A percentile compares a stretch with the other conserved stretches of the same genome.
These are phyloP conservation scores for Notoglanidium macrostoma DNA, from an alignment of 2,797 vertebrate species.

Conservation along the genomic window DNA sequence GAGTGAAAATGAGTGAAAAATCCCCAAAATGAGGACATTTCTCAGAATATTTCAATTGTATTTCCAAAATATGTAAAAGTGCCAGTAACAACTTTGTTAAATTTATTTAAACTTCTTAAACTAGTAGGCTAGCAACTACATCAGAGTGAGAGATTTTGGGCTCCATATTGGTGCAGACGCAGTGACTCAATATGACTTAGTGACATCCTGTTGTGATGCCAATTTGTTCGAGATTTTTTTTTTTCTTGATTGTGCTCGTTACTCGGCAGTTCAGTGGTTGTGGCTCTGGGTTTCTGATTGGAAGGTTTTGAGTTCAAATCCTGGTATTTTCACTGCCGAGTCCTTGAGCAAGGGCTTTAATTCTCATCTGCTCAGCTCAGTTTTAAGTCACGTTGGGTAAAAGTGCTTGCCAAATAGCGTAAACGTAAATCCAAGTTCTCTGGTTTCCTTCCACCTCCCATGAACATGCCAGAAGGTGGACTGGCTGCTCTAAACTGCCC, in stretches of 20 bases:
- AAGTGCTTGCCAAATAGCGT: background rate
- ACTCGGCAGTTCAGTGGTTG: background rate
- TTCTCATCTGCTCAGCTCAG: background rate
- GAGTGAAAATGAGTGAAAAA: background rate
- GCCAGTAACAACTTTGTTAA: background rate
- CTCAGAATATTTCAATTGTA: background rate
- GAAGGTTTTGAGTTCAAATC: constrained; percentile 1
- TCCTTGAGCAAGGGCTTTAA: background rate
- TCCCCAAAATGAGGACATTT: background rate
- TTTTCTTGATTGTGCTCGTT: background rate
- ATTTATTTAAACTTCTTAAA: background rate
- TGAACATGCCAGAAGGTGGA: background rate
- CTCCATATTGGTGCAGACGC: background rate
- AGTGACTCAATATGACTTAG: background rate
- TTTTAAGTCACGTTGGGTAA: background rate
- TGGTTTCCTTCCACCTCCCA: background rate
- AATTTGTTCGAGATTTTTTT: background rate
- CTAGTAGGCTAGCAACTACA: background rate
- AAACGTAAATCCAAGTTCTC: background rate
- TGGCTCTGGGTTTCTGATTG: background rate
- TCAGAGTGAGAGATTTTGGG: background rate
- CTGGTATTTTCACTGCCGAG: background rate
- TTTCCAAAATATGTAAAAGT: background rate
- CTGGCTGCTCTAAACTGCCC: background rate
- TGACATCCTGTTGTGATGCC: background rate